Percentiles rank a stretch among this genome's conserved stretches.
phyloP scores from a whole-genome alignment of 35 echinoderm and acorn worm genomes.

The Ophiothrix spiculata region DNA sequence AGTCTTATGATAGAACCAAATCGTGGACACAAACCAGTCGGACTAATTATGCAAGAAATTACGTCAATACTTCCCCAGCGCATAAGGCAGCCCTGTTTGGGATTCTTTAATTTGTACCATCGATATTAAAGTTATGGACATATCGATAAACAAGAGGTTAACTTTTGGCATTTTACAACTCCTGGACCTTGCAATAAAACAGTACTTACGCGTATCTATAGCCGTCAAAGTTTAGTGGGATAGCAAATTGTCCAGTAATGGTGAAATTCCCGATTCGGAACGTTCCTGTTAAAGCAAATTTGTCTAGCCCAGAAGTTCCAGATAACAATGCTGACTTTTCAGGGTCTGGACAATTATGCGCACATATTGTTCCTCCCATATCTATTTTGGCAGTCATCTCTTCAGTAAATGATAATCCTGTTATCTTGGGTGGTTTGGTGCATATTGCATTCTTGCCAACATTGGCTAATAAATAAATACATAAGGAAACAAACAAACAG shows the following conservation, averaged over 20 bases:
- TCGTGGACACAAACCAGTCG: too few species aligned
- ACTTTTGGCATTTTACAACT: too few species aligned
- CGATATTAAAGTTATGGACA: too few species aligned
- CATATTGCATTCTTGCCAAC: background rate
- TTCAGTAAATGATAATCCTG: background rate
- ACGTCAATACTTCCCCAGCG: too few species aligned
- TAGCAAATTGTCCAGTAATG: background rate
- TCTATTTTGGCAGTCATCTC: background rate
- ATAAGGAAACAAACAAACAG: background rate
- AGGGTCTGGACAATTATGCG: background rate
- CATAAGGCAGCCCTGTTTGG: too few species aligned
- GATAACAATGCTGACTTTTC: background rate
- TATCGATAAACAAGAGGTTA: too few species aligned
- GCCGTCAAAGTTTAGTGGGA: background rate
- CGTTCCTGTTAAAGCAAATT: background rate
- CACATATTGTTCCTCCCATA: background rate
- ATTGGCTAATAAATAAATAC: background rate
- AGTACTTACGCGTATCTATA: constrained; percentile 9
- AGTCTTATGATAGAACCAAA: too few species aligned
- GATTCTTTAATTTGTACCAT: too few species aligned
- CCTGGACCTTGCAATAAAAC: too few species aligned
- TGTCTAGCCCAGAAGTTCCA: background rate
- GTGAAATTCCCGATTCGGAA: background rate
- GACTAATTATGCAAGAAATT: too few species aligned
- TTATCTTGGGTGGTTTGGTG: background rate